These are phyloP conservation scores for Typhlichthys subterraneus DNA, from an alignment of 2,797 vertebrate species.

Conservation along the genomic window DNA sequence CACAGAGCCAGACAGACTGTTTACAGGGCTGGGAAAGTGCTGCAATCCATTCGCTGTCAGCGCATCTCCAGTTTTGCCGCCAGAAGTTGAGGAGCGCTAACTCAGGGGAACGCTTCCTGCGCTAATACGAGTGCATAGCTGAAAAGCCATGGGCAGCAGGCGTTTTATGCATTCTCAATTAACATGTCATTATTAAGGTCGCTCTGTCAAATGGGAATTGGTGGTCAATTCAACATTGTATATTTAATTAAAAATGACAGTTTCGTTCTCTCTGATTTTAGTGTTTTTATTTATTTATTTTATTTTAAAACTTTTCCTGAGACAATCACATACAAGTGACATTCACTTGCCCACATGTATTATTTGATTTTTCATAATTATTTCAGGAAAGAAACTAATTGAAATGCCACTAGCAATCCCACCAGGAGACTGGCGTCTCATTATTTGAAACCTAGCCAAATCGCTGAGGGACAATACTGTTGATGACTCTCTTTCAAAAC, in stretches of 20 bases:
- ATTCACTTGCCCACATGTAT: background rate
- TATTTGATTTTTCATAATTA: slow-evolving; percentile 7
- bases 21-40: slow-evolving; percentile 66
- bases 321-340: background rate
- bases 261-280: too few relatives aligned
- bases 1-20: slow-evolving; percentile 61
- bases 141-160: background rate
- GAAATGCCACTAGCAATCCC: slow-evolving; percentile 4
- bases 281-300: background rate
- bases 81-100: slow-evolving; percentile 45
- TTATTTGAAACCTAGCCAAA: slow-evolving; percentile 28
- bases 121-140: too few relatives aligned
- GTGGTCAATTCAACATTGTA: too few relatives aligned
- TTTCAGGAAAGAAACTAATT: slow-evolving; percentile 7
- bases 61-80: slow-evolving; percentile 47
- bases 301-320: background rate
- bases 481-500: slow-evolving; percentile 30
- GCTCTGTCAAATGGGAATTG: slow-evolving; percentile 3
- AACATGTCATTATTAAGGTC: background rate
- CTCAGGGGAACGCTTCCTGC: slow-evolving; percentile 36
- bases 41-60: slow-evolving; percentile 69
- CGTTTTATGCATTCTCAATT: slow-evolving; percentile 8
- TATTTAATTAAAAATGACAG: too few relatives aligned
- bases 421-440: background rate
- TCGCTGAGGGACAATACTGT: slow-evolving; percentile 29